phyloP scores from a whole-genome alignment of 2,888 invertebrate species.

The Andrena dorsata region DNA sequence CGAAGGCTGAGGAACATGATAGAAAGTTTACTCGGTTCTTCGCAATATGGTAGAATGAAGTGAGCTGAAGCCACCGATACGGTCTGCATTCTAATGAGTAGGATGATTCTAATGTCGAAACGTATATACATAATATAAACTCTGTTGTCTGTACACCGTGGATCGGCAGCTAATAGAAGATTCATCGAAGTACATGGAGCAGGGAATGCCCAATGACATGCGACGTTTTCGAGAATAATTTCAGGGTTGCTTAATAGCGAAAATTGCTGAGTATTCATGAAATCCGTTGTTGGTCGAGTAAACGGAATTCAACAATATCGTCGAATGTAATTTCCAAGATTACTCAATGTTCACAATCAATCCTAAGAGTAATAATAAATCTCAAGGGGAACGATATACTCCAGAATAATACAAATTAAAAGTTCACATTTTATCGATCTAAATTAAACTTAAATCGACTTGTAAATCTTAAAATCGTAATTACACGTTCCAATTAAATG shows the following conservation, averaged over 20 bases:
- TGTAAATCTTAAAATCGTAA: no score
- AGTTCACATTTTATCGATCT: no score
- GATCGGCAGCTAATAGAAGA: slow-evolving; percentile 12
- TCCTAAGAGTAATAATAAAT: background rate
- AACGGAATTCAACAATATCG: slow-evolving; percentile 1
- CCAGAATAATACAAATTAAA: no score
- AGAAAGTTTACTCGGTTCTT: slow-evolving; percentile 51
- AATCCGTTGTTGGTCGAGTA: background rate
- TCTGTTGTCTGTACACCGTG: background rate
- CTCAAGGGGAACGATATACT: no score
- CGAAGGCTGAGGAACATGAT: slow-evolving; percentile 33
- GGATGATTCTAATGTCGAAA: slow-evolving; percentile 45
- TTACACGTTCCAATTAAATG: no score
- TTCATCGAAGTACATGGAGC: background rate
- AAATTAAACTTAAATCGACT: no score
- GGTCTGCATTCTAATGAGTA: slow-evolving; percentile 51
- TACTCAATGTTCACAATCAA: background rate
- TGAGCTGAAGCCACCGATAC: slow-evolving; percentile 56
- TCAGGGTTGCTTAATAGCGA: background rate
- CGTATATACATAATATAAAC: slow-evolving; percentile 6
- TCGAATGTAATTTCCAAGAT: background rate
- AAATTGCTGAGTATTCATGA: background rate
- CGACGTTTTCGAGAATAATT: background rate
- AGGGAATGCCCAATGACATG: slow-evolving; percentile 6
- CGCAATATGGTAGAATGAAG: slow-evolving; percentile 50